Percentiles rank a stretch among this genome's conserved stretches.
Evolutionary conservation across 2,888 invertebrate species (phyloP).

Genomic region (Matsumyia berberina): DNA sequence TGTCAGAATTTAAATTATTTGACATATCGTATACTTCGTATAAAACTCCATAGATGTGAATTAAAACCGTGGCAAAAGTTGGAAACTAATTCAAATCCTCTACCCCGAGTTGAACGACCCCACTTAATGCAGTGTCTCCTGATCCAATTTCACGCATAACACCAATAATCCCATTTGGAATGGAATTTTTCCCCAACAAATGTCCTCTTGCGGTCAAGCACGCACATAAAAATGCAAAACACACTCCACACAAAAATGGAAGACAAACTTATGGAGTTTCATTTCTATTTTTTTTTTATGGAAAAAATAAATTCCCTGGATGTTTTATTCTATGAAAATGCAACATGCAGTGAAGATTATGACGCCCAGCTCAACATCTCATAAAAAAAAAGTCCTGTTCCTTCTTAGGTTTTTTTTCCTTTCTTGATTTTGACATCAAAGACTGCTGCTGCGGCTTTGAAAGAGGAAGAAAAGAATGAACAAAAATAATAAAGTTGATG

Average conservation of each 20-base stretch:
- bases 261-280: constrained; percentile 61
- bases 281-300: constrained; percentile 40
- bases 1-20: no score
- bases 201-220: constrained; percentile 69
- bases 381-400: constrained; percentile 44
- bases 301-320: constrained; percentile 47
- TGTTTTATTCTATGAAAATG: constrained; percentile 43
- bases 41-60: no score
- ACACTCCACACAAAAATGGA: constrained; percentile 18
- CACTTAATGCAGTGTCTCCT: constrained; percentile 6
- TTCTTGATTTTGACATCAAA: constrained; percentile 54
- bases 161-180: constrained; percentile 53
- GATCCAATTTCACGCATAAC: constrained; percentile 70
- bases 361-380: constrained; percentile 22
- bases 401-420: constrained; percentile 25
- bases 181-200: constrained; percentile 22
- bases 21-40: no score
- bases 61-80: neutral
- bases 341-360: constrained; percentile 69
- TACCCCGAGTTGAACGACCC: neutral
- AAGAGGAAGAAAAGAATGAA: constrained; percentile 1
- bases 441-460: no score
- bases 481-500: constrained; percentile 65
- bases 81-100: neutral
- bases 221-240: constrained; percentile 67